Base-by-base conservation (phyloP, 1,140 invertebrate species). In the Sweltsa coloradensis region DNA sequence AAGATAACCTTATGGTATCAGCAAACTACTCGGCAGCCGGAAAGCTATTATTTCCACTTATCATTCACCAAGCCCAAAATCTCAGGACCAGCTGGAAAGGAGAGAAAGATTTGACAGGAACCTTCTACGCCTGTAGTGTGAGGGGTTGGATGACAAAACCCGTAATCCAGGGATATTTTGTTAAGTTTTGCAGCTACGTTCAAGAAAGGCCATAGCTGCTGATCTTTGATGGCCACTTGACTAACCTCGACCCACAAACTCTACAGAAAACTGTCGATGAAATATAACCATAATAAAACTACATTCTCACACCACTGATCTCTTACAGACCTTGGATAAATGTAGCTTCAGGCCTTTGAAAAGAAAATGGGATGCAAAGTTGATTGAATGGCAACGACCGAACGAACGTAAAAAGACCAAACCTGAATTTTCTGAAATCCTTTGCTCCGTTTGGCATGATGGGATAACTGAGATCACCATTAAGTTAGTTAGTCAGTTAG, bases 61-160 rank as follows among this genome's bases (percentile, higher is more conserved):
- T 49, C 11, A 31, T 49, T 49, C 26, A 45, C 19, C 18, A 48
- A 42, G 47, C 9, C 19, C 23, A 18, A 44, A 49, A 23, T 22
- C 40, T 16, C 31, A 31, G 47, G 41, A 24, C 13, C 29, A 22
- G n/a, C 25, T 34, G 47, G 40, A 49, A 49, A 42, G 42, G 42
- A 24, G 41, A 49, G 11, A 18, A 48, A 21, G 47, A 49, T 25
- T n/a, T 49, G 19, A 40, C 47, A 14, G 41, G 47, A 13, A 49
- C 31, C n/a, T 49, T 49, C 37, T 49, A 49, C 27, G 47, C 25
- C 14, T 46, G 41, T 23, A 31, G 25, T 13, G 44, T 45, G 13
- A 49, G 45, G 13, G 47, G 47, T 13, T 49, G 47, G 47, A 49
- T 49, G 47, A 49, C 47, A 19, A 24, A 27, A 31, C 26, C n/a